Evolutionary conservation across 2,797 vertebrate genomes (phyloP), one percentile per base, ranked within the genome.

Genomic region (Myotis planiceps): DNA sequence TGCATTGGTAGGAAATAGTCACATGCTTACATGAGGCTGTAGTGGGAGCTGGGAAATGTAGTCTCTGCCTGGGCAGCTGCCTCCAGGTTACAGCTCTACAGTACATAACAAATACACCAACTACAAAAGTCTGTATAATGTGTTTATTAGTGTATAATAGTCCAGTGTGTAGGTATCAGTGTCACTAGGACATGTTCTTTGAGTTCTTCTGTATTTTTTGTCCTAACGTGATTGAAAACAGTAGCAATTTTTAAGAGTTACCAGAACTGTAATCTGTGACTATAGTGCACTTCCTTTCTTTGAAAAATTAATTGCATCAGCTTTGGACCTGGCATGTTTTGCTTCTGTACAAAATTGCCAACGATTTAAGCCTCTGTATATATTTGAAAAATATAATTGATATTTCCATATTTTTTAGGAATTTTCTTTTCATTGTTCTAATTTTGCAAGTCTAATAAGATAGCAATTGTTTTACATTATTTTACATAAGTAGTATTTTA

Each of bases 231-330:
- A 82, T 76, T 2, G 79, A 65, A 81, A 91, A 42, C 9, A 76
- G 10, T 3, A 58, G 55, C 37, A 75, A 32, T 42, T 81, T 80
- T 88, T 75, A 39, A 88, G 32, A 94, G 29, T 90, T 90, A 84
- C 68, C 37, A 90, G 27, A 25, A 13, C 16, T 69, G 0, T 71
- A 68, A 63, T 88, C 76, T 92, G 32, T 81, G 49, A 60, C 32
- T 93, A 19, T 12, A 69, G 9, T 66, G 27, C 1, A 75, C 0
- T 94, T 94, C 82, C 51, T 84, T 78, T 90, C 74, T 87, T 95
- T 74, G 47, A 88, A 96, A 88, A 87, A 51, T 45, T 82, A 37
- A 82, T 88, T 89, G 9, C 42, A 47, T 84, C 90, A 78, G 10
- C 53, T 95, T 83, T 85, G 27, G 34, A 90, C 27, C 69, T 78